Conservation (phyloP, 2,113 vertebrate species). For the Trogon surrucura region DNA sequence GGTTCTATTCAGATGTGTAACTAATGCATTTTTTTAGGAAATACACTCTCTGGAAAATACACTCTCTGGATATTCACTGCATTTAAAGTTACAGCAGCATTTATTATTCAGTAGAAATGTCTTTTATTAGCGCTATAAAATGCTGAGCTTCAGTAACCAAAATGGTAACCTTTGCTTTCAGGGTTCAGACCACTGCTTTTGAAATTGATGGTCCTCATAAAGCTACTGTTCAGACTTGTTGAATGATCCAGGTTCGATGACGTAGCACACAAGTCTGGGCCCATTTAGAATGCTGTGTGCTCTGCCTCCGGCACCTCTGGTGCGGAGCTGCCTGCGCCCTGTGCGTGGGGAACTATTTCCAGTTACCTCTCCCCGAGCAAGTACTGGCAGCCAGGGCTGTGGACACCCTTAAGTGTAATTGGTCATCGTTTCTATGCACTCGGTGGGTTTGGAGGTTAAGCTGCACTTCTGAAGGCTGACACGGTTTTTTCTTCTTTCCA, state of each 20-base stretch:
- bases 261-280: not conserved
- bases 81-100: not conserved
- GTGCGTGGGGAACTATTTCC: not conserved
- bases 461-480: not conserved
- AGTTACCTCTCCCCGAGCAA: not conserved
- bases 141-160: not conserved
- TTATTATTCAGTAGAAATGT: not conserved
- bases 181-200: not conserved
- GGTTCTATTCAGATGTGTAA: not conserved
- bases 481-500: conserved; percentile 57
- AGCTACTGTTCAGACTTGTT: not conserved
- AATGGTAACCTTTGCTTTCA: not conserved
- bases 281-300: not conserved
- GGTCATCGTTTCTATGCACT: rapidly evolving
- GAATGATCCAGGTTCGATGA: not conserved
- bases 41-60: not conserved
- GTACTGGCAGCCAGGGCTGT: not conserved
- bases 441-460: not conserved
- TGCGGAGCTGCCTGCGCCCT: not conserved
- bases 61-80: not conserved
- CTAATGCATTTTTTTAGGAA: not conserved
- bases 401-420: not conserved
- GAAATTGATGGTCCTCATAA: not conserved
- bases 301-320: not conserved
- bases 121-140: not conserved